These are phyloP conservation scores for Zosterops lateralis DNA, from an alignment of 2,113 vertebrate genomes.

Conservation along the genomic window DNA sequence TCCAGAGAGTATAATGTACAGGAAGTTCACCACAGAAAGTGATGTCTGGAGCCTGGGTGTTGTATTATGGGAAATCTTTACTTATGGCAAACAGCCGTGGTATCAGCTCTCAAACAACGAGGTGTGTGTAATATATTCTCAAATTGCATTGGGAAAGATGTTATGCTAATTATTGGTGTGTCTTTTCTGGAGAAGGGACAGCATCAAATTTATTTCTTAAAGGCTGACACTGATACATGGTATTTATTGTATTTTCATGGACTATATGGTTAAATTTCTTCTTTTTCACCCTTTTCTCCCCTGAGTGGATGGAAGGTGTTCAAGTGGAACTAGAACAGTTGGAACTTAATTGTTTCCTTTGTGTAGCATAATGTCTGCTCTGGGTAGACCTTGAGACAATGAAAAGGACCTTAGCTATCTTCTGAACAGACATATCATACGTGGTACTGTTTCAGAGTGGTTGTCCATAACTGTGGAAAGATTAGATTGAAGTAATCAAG, in stretches of 20 bases:
- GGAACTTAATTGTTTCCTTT: background rate
- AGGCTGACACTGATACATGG: background rate
- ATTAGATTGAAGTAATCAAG: background rate
- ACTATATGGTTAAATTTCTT: background rate
- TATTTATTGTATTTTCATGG: background rate
- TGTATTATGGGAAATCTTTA: slow-evolving; percentile 99
- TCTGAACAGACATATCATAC: background rate
- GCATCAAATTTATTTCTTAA: background rate
- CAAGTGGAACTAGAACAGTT: background rate
- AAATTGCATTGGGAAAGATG: background rate
- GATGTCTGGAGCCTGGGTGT: slow-evolving; percentile 98
- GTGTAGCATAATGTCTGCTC: background rate
- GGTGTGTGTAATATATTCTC: slow-evolving; percentile 72
- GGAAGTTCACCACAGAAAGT: slow-evolving; percentile 98
- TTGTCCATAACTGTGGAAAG: background rate
- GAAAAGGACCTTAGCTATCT: background rate
- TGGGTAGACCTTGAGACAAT: background rate
- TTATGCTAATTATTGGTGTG: background rate
- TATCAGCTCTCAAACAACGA: slow-evolving; percentile 99
- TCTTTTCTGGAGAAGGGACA: background rate
- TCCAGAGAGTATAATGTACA: slow-evolving; percentile 99
- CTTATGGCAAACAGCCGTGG: slow-evolving; percentile 98
- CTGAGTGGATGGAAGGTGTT: background rate
- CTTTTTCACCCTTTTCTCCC: background rate
- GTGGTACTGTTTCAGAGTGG: background rate